Evolutionary conservation across 2,888 invertebrate genomes (phyloP), one percentile per base, ranked within the genome.

Genomic region (Phortica magna): DNA sequence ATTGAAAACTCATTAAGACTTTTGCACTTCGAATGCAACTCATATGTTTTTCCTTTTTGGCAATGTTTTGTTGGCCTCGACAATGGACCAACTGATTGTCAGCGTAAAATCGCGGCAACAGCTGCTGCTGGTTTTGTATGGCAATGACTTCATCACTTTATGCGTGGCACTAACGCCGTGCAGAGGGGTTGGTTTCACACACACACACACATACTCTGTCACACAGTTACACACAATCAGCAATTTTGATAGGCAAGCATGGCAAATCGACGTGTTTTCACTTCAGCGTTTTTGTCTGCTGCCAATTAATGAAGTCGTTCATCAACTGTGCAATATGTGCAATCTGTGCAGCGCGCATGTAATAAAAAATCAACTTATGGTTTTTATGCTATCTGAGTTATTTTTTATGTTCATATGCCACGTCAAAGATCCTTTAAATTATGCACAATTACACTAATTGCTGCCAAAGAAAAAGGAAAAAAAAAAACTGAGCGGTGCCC

Each of bases 1-100:
- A 88, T 85, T 83, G 87, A 80, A 88, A 83, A 85, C 85, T 85
- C 85, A 85, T 85, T 85, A 85, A 83, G 74, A 19, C 61, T 22
- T 55, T 61, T 17, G 61, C 61, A 61, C 31, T 31, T 31, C 31
- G 5, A 31, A 31, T 31, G 31, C 3, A 61, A 22, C 9, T 61
- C 9, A 22, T 22, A 61, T 22, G 22, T 19, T 0, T 48, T 48
- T 48, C 14, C 2, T 48, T 48, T 31, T 48, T 48, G 48, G 5
- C 48, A 48, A 48, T 48, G 48, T 12, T 48, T 31, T 31, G 31
- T 31, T 31, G 31, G 2, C 9, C 7, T 1, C 74, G 74, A 82
- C 82, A 84, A 84, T 84, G 75, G 77, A 41, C 42, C 78, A 77
- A 81, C 82, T 83, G 87, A 83, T 84, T 81, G 84, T 77, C 80